These are phyloP conservation scores for Piezodorus guildinii DNA, from an alignment of 1,140 invertebrate species.

Conservation along the genomic window DNA sequence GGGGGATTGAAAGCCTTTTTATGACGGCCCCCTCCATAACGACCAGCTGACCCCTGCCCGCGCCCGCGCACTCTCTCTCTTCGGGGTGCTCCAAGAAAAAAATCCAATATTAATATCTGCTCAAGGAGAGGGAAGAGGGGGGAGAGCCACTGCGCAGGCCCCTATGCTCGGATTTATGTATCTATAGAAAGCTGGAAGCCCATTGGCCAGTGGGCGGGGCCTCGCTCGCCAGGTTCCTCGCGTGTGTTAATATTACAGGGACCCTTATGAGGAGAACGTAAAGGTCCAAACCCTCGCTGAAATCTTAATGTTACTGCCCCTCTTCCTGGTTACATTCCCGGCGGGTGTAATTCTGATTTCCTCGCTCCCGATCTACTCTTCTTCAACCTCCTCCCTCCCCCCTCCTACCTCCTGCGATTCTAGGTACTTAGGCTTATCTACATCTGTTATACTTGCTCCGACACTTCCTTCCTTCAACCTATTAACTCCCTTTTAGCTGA, in stretches of 20 bases:
- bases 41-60: background rate
- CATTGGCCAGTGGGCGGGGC: constrained; percentile 7
- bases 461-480: too few species aligned
- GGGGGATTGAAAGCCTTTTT: constrained; percentile 8
- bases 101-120: constrained; percentile 9
- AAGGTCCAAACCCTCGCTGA: background rate
- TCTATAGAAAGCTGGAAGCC: background rate
- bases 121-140: background rate
- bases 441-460: too few species aligned
- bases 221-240: background rate
- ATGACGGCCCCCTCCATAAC: constrained; percentile 5
- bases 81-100: background rate
- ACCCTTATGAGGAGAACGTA: background rate
- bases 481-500: too few species aligned
- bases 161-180: constrained; percentile 4
- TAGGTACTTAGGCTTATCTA: too few species aligned
- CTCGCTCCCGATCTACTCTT: background rate
- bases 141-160: background rate
- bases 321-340: too few species aligned
- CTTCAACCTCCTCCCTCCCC: too few species aligned
- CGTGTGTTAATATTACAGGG: constrained; percentile 4
- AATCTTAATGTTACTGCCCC: background rate
- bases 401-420: too few species aligned
- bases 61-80: background rate
- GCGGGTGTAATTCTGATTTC: constrained; percentile 1